Conservation (phyloP, 2,797 vertebrate genomes). For the Podargus strigoides region DNA sequence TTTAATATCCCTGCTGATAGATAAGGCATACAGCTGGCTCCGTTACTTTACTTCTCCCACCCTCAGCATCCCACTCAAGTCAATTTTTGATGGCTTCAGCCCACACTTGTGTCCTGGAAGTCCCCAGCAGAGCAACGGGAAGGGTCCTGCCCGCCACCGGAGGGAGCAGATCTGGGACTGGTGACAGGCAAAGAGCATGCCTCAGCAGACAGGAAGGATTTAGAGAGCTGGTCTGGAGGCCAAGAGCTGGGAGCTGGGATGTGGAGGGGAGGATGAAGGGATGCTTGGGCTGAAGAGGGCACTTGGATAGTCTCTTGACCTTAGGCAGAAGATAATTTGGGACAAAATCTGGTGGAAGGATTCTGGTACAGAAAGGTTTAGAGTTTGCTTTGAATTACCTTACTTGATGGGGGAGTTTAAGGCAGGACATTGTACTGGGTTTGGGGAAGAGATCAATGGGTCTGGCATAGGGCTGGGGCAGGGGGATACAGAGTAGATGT, state of each 20-base stretch:
- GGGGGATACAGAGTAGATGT: rapidly evolving
- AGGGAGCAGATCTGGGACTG: not conserved
- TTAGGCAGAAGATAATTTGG: not conserved
- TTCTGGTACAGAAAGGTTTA: not conserved
- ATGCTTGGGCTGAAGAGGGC: not conserved
- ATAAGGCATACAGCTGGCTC: not conserved
- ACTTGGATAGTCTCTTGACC: not conserved
- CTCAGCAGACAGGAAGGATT: not conserved
- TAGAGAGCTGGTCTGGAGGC: not conserved
- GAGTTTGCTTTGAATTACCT: not conserved
- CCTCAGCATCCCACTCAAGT: rapidly evolving
- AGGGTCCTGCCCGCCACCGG: not conserved
- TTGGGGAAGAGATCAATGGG: not conserved
- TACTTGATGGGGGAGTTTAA: not conserved
- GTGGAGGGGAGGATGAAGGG: not conserved
- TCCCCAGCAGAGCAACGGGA: not conserved
- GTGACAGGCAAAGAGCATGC: not conserved
- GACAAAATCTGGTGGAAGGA: not conserved
- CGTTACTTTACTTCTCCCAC: not conserved
- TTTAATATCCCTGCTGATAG: not conserved
- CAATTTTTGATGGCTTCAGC: not conserved
- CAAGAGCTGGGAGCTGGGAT: not conserved
- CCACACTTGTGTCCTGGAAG: not conserved
- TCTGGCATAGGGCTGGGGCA: not conserved
- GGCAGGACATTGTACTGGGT: not conserved